Evolutionary conservation across 2,113 vertebrate species (phyloP).

Genomic region (Climacteris rufus): DNA sequence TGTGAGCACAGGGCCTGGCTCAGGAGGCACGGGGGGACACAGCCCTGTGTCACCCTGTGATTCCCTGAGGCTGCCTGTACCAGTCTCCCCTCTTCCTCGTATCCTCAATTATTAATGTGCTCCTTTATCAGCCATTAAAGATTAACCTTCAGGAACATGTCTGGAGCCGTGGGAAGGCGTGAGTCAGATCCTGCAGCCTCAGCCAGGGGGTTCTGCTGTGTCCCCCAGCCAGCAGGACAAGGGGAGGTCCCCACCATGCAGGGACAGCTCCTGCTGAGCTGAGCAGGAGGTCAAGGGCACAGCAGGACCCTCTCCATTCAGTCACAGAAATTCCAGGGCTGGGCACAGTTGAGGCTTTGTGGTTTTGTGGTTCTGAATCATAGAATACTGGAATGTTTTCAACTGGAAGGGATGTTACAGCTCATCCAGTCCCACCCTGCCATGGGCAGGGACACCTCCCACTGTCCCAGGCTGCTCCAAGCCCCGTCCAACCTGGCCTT

Average conservation of each 20-base stretch:
- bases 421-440: not conserved
- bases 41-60: not conserved
- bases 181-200: not conserved
- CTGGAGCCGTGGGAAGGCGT: not conserved
- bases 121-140: not conserved
- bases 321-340: fast-evolving
- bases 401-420: not conserved
- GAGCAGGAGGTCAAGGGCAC: not conserved
- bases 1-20: fast-evolving
- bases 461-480: fast-evolving
- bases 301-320: not conserved
- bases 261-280: not conserved
- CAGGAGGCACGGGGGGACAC: not conserved
- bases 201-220: not conserved
- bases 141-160: not conserved
- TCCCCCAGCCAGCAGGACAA: not conserved
- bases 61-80: not conserved
- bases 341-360: not conserved
- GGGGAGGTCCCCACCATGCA: fast-evolving
- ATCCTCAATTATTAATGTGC: not conserved
- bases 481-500: fast-evolving
- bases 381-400: not conserved
- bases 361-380: not conserved
- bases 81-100: fast-evolving
- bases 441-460: not conserved